Evolutionary conservation across 2,113 vertebrate species (phyloP), one percentile per base, ranked within the genome.

Genomic region (Carassius auratus): DNA sequence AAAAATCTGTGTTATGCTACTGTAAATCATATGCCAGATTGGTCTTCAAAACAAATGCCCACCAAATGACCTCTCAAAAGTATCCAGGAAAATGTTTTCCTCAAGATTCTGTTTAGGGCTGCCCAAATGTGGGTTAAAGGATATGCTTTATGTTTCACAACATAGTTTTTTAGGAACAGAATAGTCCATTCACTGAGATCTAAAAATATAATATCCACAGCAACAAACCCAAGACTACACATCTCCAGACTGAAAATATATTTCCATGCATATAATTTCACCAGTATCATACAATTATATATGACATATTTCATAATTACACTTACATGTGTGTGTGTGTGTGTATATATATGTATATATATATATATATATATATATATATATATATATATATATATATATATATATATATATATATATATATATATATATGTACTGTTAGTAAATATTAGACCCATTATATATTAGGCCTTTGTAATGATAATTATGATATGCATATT

Each of bases 91-190:
- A 75, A 73, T 30, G 5, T 80, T 85, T 85, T 85, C 77, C 71
- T 76, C 0, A 45, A 85, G 66, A 59, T 71, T 6, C 66, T 45
- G 71, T 88, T 69, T 52, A 76, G 74, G 30, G 85, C 42, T 8
- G 42, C 48, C 26, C 23, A 83, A 50, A 88, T 79, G 76, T 62
- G 84, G 85, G 87, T 13, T 85, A 88, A 88, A 86, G 84, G 87
- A 86, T 75, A 59, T 17, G 12, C 52, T 73, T 76, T 36, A 59
- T 62, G 74, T 85, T 76, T 87, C 62, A 81, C 38, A 75, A 85
- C 73, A 83, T 15, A 68, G 79, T 80, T 71, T 78, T 57, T 42
- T 69, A 86, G 79, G 23, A 83, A 79, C 48, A 42, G 7, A 30
- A 55, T 52, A 30, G 48, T 75, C 42, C 71, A 59, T 38, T 42